A percentile compares a stretch with the other conserved stretches of the same genome.
Conservation (phyloP, 2,888 invertebrate species). For the Agrotis puta region DNA sequence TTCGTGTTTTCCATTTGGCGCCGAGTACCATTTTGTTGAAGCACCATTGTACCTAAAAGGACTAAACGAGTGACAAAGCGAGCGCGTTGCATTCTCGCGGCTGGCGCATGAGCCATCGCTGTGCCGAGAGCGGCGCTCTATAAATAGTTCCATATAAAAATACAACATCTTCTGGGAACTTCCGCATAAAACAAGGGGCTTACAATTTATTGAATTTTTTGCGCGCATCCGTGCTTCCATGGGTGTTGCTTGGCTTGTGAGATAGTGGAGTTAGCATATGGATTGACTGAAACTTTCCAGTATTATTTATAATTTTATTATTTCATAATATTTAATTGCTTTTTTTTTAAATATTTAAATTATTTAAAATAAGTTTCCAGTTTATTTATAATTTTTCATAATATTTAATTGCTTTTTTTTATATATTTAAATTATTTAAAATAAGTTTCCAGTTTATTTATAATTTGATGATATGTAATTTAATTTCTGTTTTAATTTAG, state of each 20-base stretch:
- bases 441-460: neutral
- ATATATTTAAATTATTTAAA: too few species aligned
- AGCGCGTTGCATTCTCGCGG: conserved; percentile 47
- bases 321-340: too few species aligned
- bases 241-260: neutral
- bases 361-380: too few species aligned
- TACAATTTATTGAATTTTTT: conserved; percentile 60
- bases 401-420: too few species aligned
- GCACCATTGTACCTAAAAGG: conserved; percentile 49
- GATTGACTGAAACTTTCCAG: neutral
- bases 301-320: neutral
- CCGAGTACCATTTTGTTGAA: conserved; percentile 41
- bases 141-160: conserved; percentile 71
- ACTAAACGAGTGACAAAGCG: conserved; percentile 61
- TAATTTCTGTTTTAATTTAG: too few species aligned
- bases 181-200: conserved; percentile 68
- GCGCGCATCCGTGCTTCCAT: conserved; percentile 34
- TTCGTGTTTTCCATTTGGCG: conserved; percentile 25
- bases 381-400: neutral
- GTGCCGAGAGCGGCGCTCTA: conserved; percentile 52
- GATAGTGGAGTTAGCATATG: neutral
- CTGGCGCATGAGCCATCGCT: conserved; percentile 40
- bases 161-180: conserved; percentile 67
- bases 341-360: too few species aligned
- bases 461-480: too few species aligned